Evolutionary conservation across 2,113 vertebrate species (phyloP), one percentile per base, ranked within the genome.

Genomic region (Trematocara zebra): DNA sequence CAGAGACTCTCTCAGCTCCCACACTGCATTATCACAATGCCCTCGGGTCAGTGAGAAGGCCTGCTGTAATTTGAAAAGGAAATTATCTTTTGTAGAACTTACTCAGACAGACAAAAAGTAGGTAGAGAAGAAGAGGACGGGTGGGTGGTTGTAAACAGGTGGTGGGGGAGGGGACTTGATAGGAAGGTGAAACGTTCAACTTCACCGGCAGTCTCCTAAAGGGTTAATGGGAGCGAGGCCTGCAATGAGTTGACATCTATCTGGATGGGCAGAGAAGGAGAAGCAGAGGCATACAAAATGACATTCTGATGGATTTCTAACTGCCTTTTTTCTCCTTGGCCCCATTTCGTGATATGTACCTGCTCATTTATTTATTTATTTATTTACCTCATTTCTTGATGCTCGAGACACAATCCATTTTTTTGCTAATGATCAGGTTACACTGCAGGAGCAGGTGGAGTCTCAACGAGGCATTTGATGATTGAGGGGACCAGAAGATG

Each of bases 31-130:
- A 95, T 95, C 95, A 87, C 94, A 92, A 93, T 87, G 94, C 90
- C 93, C 92, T 61, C 57, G 88, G 96, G 95, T 96, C 95, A 95
- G 84, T 82, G 85, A 87, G 89, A 84, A 78, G 93, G 88, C 91
- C 78, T 53, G 82, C 84, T 94, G 94, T 94, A 95, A 96, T 96
- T 95, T 94, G 93, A 96, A 96, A 95, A 95, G 94, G 95, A 96
- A 96, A 97, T 96, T 83, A 96, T 95, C 93, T 96, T 96, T 94
- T 92, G 93, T 94, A 91, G 85, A 92, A 92, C 87, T 94, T 93
- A 90, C 93, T 81, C 85, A 92, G 91, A 94, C 87, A 84, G 91
- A 94, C 81, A 86, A 92, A 89, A 94, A 84, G 37, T 51, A 80
- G 57, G 31, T 51, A 79, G 23, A 11, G 15, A 72, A 15, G 53